Base-by-base conservation (phyloP, 2,888 invertebrate species). In the Stenodera caucasica region DNA sequence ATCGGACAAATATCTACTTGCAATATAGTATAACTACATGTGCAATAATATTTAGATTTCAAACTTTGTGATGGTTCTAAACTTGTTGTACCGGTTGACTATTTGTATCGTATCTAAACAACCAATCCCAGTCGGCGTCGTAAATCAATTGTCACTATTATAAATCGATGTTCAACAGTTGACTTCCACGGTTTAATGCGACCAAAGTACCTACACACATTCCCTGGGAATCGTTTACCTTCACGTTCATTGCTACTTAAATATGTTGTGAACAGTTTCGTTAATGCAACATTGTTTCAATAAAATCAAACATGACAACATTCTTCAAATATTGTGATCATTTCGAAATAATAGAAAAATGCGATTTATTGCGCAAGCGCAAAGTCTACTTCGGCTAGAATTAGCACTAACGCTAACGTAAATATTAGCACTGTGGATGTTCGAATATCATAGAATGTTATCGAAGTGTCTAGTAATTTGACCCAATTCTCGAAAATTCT, bases 71-170 rank as follows among this genome's bases (percentile, higher is more conserved):
- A 55, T 52, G 35, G 62, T 51, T 63, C 60, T 58, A 61, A 72
- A 73, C 70, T 74, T 70, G 74, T 74, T 69, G 71, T 73, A 73
- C 72, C 72, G 73, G 74, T 72, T 67, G 67, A 70, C 73, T 75
- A 75, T 75, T 75, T 75, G 75, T 75, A 74, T 72, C 70, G 68
- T 64, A 67, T 70, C 71, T 55, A 70, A 58, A 70, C 76, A 71
- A 71, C 78, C 78, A 79, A 78, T 78, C 75, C 73, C 67, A 73
- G 70, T 72, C 74, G 72, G 72, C 71, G 77, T 76, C 75, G 78
- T 79, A 78, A 79, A 79, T 79, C 79, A 79, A 79, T 79, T 79
- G 79, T 79, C 79, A 78, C 78, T 77, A 78, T 78, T 78, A 80
- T 80, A 79, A 80, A 79, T 79, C 79, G 79, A 79, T 78, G 79